phyloP scores from a whole-genome alignment of 2,797 vertebrate genomes.

The Lerista edwardsae region DNA sequence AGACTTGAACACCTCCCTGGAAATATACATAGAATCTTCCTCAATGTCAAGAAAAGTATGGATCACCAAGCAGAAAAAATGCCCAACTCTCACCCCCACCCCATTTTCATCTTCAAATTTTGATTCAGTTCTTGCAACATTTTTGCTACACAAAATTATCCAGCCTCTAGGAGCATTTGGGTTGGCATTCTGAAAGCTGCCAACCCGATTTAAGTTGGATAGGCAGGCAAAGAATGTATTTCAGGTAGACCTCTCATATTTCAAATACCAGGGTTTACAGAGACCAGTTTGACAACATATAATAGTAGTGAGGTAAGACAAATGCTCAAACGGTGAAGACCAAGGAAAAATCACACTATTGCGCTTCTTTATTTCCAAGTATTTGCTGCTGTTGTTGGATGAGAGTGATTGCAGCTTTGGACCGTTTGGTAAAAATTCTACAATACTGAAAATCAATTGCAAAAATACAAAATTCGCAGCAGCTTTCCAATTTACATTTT shows the following conservation, averaged over 20 bases:
- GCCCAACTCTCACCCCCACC: too few species aligned
- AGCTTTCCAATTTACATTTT: not conserved
- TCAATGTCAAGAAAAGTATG: slow-evolving; percentile 64
- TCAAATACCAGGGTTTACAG: not conserved
- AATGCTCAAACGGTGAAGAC: not conserved
- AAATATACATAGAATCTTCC: not conserved
- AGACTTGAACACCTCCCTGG: too few species aligned
- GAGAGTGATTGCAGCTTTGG: not conserved
- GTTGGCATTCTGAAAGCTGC: not conserved
- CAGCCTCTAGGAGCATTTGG: not conserved
- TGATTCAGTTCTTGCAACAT: not conserved
- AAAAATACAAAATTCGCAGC: slow-evolving; percentile 4
- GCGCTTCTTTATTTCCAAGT: not conserved
- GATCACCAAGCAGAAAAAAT: not conserved
- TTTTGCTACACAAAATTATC: not conserved
- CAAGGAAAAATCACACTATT: not conserved
- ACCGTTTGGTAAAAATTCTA: not conserved
- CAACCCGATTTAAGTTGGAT: not conserved
- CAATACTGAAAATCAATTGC: not conserved
- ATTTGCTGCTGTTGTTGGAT: not conserved
- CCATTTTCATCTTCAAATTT: not conserved
- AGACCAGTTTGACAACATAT: not conserved
- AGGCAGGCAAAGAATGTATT: not conserved
- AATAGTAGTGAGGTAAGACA: not conserved
- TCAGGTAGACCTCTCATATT: not conserved